These are phyloP conservation scores for Apamea monoglypha DNA, from an alignment of 2,888 invertebrate genomes.

Conservation along the genomic window DNA sequence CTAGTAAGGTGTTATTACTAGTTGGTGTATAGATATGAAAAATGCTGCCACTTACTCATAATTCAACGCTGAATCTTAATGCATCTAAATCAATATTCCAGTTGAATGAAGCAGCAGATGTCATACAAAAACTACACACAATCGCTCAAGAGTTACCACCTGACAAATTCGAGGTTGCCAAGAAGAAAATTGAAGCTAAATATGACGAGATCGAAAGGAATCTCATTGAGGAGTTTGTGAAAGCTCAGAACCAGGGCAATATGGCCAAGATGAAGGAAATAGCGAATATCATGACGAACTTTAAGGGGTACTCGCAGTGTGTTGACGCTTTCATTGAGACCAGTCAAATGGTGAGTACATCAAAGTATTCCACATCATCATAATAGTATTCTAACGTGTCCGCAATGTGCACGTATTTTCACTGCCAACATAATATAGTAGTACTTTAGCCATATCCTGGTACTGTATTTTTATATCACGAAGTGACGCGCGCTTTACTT, in stretches of 20 bases:
- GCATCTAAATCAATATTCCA: conserved; percentile 78
- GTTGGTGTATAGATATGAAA: background rate
- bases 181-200: conserved; percentile 95
- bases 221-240: conserved; percentile 98
- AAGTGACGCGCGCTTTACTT: background rate
- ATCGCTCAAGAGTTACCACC: conserved; percentile 98
- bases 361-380: background rate
- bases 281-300: conserved; percentile 97
- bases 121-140: conserved; percentile 98
- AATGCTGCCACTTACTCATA: no score
- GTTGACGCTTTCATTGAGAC: conserved; percentile 99
- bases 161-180: conserved; percentile 96
- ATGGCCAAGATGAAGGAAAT: conserved; percentile 97
- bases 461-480: background rate
- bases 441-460: background rate
- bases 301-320: conserved; percentile 99
- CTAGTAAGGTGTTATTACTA: background rate
- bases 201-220: conserved; percentile 97
- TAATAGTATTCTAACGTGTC: background rate
- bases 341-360: conserved; percentile 94
- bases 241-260: conserved; percentile 96
- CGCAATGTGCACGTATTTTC: background rate
- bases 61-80: background rate
- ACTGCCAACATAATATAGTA: background rate
- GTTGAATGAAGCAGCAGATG: conserved; percentile 98